These are phyloP conservation scores for Euzophera pinguis DNA, from an alignment of 2,888 invertebrate genomes.

Conservation along the genomic window DNA sequence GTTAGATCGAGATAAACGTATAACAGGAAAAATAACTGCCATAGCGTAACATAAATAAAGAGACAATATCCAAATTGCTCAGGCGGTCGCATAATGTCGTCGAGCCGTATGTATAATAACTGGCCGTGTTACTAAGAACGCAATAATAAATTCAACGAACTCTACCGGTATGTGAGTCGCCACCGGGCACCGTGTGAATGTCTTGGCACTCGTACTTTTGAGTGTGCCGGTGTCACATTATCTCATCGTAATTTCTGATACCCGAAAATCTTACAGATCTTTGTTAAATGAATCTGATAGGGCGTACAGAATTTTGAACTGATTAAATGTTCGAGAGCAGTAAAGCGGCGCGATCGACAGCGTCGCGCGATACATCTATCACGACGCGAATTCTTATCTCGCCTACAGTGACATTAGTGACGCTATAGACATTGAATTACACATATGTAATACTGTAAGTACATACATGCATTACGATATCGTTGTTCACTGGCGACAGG, in stretches of 20 bases:
- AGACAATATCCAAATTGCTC: slow-evolving; percentile 59
- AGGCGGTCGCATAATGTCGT: slow-evolving; percentile 58
- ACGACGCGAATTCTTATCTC: slow-evolving; percentile 43
- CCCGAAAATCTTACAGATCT: slow-evolving; percentile 37
- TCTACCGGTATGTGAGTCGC: slow-evolving; percentile 74
- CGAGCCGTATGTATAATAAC: slow-evolving; percentile 64
- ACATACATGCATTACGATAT: slow-evolving; percentile 59
- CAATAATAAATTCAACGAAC: slow-evolving; percentile 80
- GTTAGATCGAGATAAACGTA: slow-evolving; percentile 13
- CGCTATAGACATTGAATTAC: slow-evolving; percentile 64
- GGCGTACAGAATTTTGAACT: slow-evolving; percentile 33
- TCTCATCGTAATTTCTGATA: slow-evolving; percentile 58
- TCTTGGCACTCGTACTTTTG: slow-evolving; percentile 61
- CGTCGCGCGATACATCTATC: slow-evolving; percentile 31
- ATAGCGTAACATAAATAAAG: slow-evolving; percentile 31
- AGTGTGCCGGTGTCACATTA: slow-evolving; percentile 65
- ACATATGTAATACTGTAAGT: slow-evolving; percentile 48
- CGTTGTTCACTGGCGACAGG: slow-evolving; percentile 75
- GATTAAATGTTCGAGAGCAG: slow-evolving; percentile 18
- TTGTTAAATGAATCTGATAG: not conserved
- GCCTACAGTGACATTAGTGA: slow-evolving; percentile 39
- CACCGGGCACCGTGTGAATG: slow-evolving; percentile 74
- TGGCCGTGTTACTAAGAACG: slow-evolving; percentile 72
- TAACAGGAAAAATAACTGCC: slow-evolving; percentile 17
- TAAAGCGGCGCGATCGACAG: slow-evolving; percentile 30